Percentiles rank a stretch among this genome's conserved stretches.
phyloP scores from a whole-genome alignment of 2,888 invertebrate genomes.

The Orthosia cruda region DNA sequence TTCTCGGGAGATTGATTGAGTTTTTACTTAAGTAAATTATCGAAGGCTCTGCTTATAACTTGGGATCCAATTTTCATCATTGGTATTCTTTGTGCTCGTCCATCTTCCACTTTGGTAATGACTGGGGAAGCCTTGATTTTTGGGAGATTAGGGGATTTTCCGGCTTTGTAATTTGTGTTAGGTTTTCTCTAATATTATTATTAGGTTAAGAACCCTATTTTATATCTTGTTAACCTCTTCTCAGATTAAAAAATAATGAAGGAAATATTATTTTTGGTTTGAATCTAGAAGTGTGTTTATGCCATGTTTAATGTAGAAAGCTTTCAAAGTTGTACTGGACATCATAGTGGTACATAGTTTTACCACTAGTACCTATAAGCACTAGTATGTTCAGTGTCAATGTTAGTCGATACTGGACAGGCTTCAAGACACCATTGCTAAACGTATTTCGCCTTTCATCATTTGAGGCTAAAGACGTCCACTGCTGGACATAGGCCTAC shows the following conservation, averaged over 20 bases:
- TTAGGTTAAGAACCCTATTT: background rate
- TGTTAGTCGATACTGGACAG: background rate
- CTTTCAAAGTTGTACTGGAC: too few relatives aligned
- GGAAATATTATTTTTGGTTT: background rate
- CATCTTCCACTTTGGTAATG: conserved; percentile 47
- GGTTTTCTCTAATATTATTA: conserved; percentile 21
- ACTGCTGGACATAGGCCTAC: too few relatives aligned
- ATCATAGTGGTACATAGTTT: too few relatives aligned
- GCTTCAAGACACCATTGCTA: background rate
- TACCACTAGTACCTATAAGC: too few relatives aligned
- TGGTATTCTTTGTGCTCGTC: conserved; percentile 52
- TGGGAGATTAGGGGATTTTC: conserved; percentile 54
- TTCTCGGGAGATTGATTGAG: conserved; percentile 35
- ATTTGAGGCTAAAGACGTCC: too few relatives aligned
- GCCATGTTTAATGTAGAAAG: too few relatives aligned
- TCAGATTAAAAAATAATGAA: background rate
- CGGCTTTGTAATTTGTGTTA: conserved; percentile 21
- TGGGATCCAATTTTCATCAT: conserved; percentile 36
- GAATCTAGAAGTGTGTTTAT: too few relatives aligned
- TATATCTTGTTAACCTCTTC: background rate
- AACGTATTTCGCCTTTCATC: too few relatives aligned
- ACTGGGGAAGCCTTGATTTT: conserved; percentile 44
- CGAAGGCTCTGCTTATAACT: conserved; percentile 12
- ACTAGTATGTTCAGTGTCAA: too few relatives aligned
- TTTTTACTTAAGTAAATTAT: conserved; percentile 43